Base-by-base conservation (phyloP, 2,888 invertebrate species). In the Heliconius ismenius region DNA sequence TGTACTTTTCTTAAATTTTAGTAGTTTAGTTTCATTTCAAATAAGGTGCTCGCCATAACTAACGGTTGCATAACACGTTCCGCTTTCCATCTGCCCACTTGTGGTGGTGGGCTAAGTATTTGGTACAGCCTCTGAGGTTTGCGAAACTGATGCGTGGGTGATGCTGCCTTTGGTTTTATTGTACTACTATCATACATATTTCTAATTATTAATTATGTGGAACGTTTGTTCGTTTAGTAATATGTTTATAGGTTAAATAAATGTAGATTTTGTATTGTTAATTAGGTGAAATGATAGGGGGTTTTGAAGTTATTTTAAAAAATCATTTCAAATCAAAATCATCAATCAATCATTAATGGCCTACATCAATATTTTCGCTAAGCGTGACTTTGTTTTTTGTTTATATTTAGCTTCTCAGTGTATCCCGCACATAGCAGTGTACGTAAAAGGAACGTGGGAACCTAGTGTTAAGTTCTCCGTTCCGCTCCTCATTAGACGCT, bases 51-150 rank as follows among this genome's bases (percentile, higher is more conserved):
- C 82, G 82, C 90, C 89, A 87, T 89, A 91, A 88, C 83, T 84
- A 87, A 85, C 78, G 78, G 83, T 92, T 92, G 90, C 92, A 90
- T 90, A 92, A 92, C 83, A 83, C 82, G 89, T 87, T 88, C 89
- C 87, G 89, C 92, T 93, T 93, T 93, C 90, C 91, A 92, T 89
- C 92, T 89, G 89, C 92, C 93, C 93, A 92, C 92, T 89, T 83
- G 80, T 78, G 82, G 82, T 86, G 84, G 92, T 92, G 91, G 92
- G 92, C 86, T 90, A 86, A 90, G 86, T 85, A 90, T 92, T 91
- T 91, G 91, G 92, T 89, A 84, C 86, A 83, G 79, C 82, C 81
- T 83, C 85, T 83, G 84, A 32, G 65, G 83, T 84, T 92, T 93
- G 90, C 90, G 91, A 92, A 91, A 93, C 88, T 70, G 70, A 60